Evolutionary conservation across 2,888 invertebrate genomes (phyloP).

Genomic region (Cataglyphis livida): DNA sequence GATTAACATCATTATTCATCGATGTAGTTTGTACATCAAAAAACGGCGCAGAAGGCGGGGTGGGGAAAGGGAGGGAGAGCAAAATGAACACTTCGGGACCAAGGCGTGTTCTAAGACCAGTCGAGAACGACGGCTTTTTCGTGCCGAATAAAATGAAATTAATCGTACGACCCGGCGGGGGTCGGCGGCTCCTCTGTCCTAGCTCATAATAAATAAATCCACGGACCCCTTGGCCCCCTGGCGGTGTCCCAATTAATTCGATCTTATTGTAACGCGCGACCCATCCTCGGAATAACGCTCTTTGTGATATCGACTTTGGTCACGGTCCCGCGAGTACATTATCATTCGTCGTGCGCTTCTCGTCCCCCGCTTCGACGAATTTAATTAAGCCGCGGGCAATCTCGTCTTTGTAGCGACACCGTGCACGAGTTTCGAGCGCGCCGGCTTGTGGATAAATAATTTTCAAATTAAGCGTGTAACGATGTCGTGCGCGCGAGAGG

Average conservation of each 20-base stretch:
- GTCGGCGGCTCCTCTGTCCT: constrained; percentile 73
- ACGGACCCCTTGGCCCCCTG: constrained; percentile 66
- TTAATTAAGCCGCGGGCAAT: constrained; percentile 69
- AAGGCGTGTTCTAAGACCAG: constrained; percentile 59
- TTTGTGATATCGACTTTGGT: constrained; percentile 68
- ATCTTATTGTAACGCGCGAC: constrained; percentile 74
- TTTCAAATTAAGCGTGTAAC: constrained; percentile 46
- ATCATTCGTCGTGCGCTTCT: constrained; percentile 57
- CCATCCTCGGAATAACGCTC: constrained; percentile 62
- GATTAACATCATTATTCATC: constrained; percentile 19
- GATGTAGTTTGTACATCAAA: constrained; percentile 17
- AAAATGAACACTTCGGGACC: constrained; percentile 46
- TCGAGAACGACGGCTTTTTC: constrained; percentile 58
- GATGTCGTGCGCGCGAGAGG: constrained; percentile 17
- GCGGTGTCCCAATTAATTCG: constrained; percentile 81
- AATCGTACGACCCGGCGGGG: constrained; percentile 74
- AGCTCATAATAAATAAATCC: constrained; percentile 81
- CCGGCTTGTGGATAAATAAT: constrained; percentile 44
- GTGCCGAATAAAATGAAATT: constrained; percentile 74
- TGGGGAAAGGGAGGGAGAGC: constrained; percentile 6
- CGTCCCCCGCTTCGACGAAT: constrained; percentile 56
- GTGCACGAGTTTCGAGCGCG: constrained; percentile 30
- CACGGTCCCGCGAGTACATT: constrained; percentile 67
- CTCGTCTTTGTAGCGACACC: neutral
- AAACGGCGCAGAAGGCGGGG: constrained; percentile 4